Base-by-base conservation (phyloP, 2,113 vertebrate species). In the Ginglymostoma cirratum region DNA sequence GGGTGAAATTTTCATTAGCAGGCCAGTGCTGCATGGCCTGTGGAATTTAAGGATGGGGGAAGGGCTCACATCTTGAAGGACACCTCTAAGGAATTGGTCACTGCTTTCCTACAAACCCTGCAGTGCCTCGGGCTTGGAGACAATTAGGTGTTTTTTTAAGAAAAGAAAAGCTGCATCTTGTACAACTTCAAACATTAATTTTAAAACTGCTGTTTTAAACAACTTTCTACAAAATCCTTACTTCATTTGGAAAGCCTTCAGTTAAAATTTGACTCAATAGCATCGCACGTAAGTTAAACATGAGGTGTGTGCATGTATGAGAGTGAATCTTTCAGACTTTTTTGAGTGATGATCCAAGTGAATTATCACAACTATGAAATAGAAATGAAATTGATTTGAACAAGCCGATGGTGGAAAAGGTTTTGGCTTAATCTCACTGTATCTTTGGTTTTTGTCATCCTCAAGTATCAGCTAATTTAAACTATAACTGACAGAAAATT, bases 21-120 rank as follows among this genome's bases (percentile, higher is more conserved):
- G 94, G 24, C 69, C 65, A 70, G 66, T 70, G 93, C 93, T 45
- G 52, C 24, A 52, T 72, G 42, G 94, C 94, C 94, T 48, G 67
- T 95, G 94, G 94, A 72, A 72, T 95, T 95, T 72, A 72, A 95
- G 69, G 69, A 23, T 76, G 94, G 94, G 94, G 94, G 94, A 52
- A 95, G 94, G 94, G 67, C 72, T 95, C 42, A 95, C 93, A 95
- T 72, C 67, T 72, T 95, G 94, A 95, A 93, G 94, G 94, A 95
- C 69, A 95, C 69, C 94, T 76, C 69, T 27, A 52, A 76, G 69
- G 94, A 76, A 72, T 95, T 95, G 67, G 87, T 61, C 87, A 55
- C 34, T 3, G 12, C 42, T 72, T 95, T 52, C 24, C 24, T 30
- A 52, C 69, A 76, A 95, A 30, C 69, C 42, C 67, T 72, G 42